Conservation (phyloP, 2,113 vertebrate genomes). For the Colius striatus region DNA sequence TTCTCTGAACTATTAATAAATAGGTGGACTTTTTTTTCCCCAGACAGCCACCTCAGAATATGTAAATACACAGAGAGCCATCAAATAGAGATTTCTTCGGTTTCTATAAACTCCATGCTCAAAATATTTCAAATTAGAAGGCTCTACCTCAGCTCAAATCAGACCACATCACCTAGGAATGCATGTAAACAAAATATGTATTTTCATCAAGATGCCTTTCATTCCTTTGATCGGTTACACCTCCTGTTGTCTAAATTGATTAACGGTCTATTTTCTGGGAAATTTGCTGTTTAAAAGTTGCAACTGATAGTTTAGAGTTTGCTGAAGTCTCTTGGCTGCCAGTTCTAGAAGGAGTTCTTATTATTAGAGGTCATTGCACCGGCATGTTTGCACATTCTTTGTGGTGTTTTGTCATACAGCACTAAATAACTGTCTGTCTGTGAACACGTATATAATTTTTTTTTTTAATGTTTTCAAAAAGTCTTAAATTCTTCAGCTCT, state of each 20-base stretch:
- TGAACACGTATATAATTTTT: no score
- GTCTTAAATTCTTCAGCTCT: not conserved
- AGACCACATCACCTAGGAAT: not conserved
- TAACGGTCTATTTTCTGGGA: conserved; percentile 33
- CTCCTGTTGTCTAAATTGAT: conserved; percentile 30
- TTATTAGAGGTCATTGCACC: conserved; percentile 4
- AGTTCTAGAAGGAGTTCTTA: not conserved
- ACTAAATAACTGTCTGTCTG: no score
- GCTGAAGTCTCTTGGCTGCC: conserved; percentile 1
- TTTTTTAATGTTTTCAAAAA: not conserved
- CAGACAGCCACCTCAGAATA: not conserved
- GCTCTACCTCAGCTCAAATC: not conserved
- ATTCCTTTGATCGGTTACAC: not conserved
- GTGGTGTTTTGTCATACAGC: not conserved
- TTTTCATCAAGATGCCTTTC: conserved; percentile 12
- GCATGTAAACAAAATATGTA: not conserved
- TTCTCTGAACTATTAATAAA: not conserved
- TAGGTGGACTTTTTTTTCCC: not conserved
- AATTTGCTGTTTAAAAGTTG: conserved; percentile 42
- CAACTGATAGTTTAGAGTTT: not conserved
- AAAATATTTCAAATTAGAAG: not conserved
- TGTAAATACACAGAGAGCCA: not conserved
- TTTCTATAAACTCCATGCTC: not conserved
- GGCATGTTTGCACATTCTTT: not conserved
- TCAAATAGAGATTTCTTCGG: not conserved